A percentile compares a stretch with the other conserved stretches of the same genome.
Evolutionary conservation across 2,888 invertebrate genomes (phyloP).

Genomic region (Terebella lapidaria): DNA sequence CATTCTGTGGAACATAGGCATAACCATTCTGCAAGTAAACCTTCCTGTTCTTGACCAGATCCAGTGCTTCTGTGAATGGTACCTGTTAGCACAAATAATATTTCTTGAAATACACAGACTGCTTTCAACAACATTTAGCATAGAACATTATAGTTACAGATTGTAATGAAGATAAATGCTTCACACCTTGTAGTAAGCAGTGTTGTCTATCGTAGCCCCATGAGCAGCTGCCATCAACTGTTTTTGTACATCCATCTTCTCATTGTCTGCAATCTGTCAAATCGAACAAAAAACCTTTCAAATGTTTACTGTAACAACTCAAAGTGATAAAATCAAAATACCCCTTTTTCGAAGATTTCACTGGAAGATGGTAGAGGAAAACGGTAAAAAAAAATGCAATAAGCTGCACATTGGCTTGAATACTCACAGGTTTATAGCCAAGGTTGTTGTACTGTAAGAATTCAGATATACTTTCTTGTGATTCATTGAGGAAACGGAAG

Average conservation of each 20-base stretch:
- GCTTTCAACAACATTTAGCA: too few relatives aligned
- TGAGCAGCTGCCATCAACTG: neutral
- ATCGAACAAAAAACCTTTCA: too few relatives aligned
- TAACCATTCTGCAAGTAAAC: slow-evolving; percentile 76
- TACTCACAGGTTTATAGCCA: slow-evolving; percentile 41
- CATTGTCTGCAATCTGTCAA: too few relatives aligned
- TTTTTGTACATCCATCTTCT: too few relatives aligned
- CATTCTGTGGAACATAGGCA: slow-evolving; percentile 81
- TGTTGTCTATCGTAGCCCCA: neutral
- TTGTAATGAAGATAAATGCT: neutral
- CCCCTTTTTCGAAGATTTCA: too few relatives aligned
- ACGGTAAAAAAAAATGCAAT: neutral
- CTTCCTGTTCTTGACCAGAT: slow-evolving; percentile 72
- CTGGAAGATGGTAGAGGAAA: neutral
- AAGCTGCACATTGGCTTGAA: too few relatives aligned
- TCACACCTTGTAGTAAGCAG: slow-evolving; percentile 2
- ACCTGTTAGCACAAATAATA: slow-evolving; percentile 73
- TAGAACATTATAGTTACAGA: neutral
- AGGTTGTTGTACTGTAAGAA: slow-evolving; percentile 40
- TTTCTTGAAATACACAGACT: neutral
- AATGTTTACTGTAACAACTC: too few relatives aligned
- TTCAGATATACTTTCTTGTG: slow-evolving; percentile 27
- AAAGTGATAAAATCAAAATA: too few relatives aligned
- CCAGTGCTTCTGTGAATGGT: slow-evolving; percentile 78
- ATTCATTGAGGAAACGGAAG: slow-evolving; percentile 52